Evolutionary conservation across 2,797 vertebrate species (phyloP).

Genomic region (Alectoris magna): DNA sequence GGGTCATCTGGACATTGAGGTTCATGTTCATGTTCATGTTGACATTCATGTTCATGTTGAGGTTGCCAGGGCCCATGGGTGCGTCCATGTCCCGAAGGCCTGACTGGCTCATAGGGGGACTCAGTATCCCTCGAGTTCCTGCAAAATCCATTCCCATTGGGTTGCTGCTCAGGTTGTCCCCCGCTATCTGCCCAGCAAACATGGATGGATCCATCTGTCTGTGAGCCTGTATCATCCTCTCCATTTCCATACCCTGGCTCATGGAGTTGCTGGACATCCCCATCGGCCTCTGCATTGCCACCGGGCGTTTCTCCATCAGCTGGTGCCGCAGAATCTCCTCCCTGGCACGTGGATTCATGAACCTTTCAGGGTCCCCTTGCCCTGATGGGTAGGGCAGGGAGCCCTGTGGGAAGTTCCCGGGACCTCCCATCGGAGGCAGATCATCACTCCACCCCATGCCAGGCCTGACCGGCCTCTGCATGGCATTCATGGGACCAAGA

Average conservation of each 20-base stretch:
- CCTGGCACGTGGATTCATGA: constrained; percentile 84
- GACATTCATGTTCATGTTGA: constrained; percentile 88
- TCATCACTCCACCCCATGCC: constrained; percentile 93
- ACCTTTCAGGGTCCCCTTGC: constrained; percentile 89
- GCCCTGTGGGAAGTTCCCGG: constrained; percentile 87
- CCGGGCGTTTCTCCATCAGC: constrained; percentile 90
- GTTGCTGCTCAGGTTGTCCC: constrained; percentile 76
- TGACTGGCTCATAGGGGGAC: constrained; percentile 85
- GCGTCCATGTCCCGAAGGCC: constrained; percentile 90
- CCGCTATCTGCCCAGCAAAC: constrained; percentile 79
- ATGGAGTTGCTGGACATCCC: constrained; percentile 70
- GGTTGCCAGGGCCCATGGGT: constrained; percentile 85
- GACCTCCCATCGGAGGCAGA: constrained; percentile 87
- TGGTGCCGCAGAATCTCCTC: constrained; percentile 92
- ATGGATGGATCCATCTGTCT: constrained; percentile 84
- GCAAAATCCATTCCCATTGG: constrained; percentile 90
- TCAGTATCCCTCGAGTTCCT: constrained; percentile 88
- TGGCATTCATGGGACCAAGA: constrained; percentile 84
- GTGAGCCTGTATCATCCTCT: constrained; percentile 87
- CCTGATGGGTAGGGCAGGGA: constrained; percentile 83
- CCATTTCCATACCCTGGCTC: constrained; percentile 87
- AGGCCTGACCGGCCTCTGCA: constrained; percentile 85
- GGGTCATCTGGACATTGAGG: constrained; percentile 88
- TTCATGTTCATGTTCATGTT: constrained; percentile 90
- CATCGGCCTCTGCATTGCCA: constrained; percentile 86